phyloP scores from a whole-genome alignment of 2,888 invertebrate genomes.

The Sympetrum striolatum region DNA sequence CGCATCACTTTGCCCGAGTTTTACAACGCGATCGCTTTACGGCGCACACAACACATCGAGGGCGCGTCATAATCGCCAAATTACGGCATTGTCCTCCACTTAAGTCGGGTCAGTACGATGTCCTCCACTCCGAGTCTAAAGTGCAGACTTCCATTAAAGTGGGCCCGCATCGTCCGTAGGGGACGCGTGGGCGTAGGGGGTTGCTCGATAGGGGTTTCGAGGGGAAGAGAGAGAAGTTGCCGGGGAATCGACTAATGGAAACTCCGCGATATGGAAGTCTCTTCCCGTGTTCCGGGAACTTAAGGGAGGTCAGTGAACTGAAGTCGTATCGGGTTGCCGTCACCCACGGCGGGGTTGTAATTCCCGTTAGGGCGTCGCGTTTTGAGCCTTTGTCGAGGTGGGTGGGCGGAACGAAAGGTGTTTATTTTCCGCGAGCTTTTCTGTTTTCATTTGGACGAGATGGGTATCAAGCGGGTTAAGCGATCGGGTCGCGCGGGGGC shows the following conservation, averaged over 20 bases:
- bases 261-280: neutral
- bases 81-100: too few species aligned
- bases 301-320: slow-evolving; percentile 17
- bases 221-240: neutral
- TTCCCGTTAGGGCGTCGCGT: neutral
- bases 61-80: too few species aligned
- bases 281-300: slow-evolving; percentile 1
- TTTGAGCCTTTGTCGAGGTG: neutral
- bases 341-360: neutral
- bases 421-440: too few species aligned
- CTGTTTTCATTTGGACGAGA: too few species aligned
- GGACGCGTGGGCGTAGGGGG: neutral
- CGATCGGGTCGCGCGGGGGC: too few species aligned
- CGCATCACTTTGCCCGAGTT: too few species aligned
- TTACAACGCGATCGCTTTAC: too few species aligned
- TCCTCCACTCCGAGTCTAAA: neutral
- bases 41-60: too few species aligned
- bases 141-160: neutral
- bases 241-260: neutral
- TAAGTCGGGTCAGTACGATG: neutral
- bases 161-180: neutral
- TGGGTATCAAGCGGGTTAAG: too few species aligned
- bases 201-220: neutral
- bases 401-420: too few species aligned
- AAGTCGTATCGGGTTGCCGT: neutral